Evolutionary conservation across 2,113 vertebrate genomes (phyloP), one percentile per base, ranked within the genome.

Genomic region (Anoplopoma fimbria): DNA sequence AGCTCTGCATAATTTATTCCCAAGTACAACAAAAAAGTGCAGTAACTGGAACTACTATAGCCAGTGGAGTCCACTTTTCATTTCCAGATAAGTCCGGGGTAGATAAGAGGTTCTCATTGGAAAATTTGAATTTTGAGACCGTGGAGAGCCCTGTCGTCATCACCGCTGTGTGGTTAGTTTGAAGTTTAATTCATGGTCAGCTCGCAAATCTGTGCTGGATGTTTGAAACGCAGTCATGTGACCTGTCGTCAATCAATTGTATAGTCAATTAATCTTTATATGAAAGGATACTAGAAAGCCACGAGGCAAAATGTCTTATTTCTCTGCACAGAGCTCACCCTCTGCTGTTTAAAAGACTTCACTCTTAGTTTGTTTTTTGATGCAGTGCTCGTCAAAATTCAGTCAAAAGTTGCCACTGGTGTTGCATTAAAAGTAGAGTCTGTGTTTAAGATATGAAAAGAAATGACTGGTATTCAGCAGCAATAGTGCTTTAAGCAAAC

Each of bases 391-490:
- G 40, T 62, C 40, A 42, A 8, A 25, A 31, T 69, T 13, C 47
- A 27, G 14, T 53, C 49, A 49, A 14, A 51, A 25, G 21, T 4
- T 23, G 51, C 17, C 53, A 67, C 64, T 40, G 63, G 65, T 23
- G 78, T 69, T 29, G 34, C 23, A 23, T 67, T 65, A 40, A 29
- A n/a, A 78, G 38, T 23, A 27, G 67, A 62, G n/a, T 27, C 40
- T 60, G 40, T 25, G 55, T 42, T 75, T 25, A 47, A 67, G 38
- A 57, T 27, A 1, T 34, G 36, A 58, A 27, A 64, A 71, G 1
- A 69, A 40, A 25, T 36, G 1, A 36, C 4, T 42, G 38, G 1
- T 29, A 3, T 38, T 47, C 7, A 53, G 27, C 29, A 25, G 19
- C 4, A 12, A 53, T 72, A 36, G 6, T 31, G 9, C 9, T 72